Base-by-base conservation (phyloP, 2,113 vertebrate genomes). In the Gasterosteus nipponicus region DNA sequence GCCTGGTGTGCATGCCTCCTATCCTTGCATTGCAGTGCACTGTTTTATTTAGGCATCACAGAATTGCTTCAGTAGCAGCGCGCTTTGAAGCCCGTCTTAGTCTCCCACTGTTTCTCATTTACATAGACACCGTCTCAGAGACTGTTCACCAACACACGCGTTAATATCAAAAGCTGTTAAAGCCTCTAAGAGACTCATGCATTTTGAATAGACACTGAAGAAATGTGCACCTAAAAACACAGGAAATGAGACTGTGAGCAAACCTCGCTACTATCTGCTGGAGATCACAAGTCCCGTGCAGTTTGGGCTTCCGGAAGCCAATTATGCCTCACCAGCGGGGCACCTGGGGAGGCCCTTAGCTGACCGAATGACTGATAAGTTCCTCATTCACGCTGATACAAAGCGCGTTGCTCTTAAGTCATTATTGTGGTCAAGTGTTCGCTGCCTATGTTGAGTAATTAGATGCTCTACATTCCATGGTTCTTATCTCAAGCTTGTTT, bases 291-390 rank as follows among this genome's bases (percentile, higher is more conserved):
- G 77, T 86, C 90, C 87, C 65, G 39, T 82, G 74, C 81, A 80
- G 83, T 83, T 86, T 74, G 77, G 88, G 82, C 87, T 82, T 85
- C 77, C 73, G 38, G 88, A 91, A 84, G 84, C 84, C 93, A 93
- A 93, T 94, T 93, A 93, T 81, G 84, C 86, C 82, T 88, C 82
- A 83, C 77, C 67, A 82, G 88, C 82, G 72, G 78, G 88, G 90
- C 86, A 85, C 61, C 75, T 61, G 63, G 59, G 38, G 59, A 80
- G 68, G 82, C 87, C 84, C 80, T 89, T 73, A 83, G 75, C 88
- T 88, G 84, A 87, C 82, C 82, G 89, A 90, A 89, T 86, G 69
- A 88, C 81, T 69, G 80, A 91, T 92, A 87, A 83, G 57, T 77
- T 63, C 58, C 67, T 92, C 87, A 92, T 85, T 90, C 81, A 85